Evolutionary conservation across 2,113 vertebrate genomes (phyloP).

Genomic region (Pelobates fuscus): DNA sequence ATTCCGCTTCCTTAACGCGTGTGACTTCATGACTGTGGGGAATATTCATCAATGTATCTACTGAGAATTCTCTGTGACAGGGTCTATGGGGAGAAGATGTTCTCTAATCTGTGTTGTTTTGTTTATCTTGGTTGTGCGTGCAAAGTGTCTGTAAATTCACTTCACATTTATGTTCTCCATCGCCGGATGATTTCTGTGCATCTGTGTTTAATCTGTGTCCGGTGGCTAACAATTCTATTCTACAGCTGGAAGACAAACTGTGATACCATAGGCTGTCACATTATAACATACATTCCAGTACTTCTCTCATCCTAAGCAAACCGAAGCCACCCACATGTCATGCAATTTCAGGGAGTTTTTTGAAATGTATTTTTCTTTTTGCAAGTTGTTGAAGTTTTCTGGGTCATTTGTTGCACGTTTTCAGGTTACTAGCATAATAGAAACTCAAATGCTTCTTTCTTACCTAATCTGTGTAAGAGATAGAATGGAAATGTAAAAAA

Average conservation of each 20-base stretch:
- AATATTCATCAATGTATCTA: constrained; percentile 28
- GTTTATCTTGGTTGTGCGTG: constrained; percentile 24
- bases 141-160: constrained; percentile 36
- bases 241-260: constrained; percentile 22
- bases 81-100: constrained; percentile 37
- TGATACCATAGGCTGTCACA: constrained; percentile 22
- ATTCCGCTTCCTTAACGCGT: neutral
- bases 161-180: constrained; percentile 36
- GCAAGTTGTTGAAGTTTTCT: neutral
- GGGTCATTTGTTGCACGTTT: constrained; percentile 21
- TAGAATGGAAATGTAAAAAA: no score
- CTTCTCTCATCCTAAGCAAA: no score
- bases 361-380: neutral
- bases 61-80: constrained; percentile 35
- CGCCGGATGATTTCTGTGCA: constrained; percentile 35
- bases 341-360: constrained; percentile 40
- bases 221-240: constrained; percentile 27
- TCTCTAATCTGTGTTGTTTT: constrained; percentile 30
- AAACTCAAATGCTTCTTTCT: neutral
- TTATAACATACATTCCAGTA: constrained; percentile 31
- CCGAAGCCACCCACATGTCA: neutral
- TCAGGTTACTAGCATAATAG: neutral
- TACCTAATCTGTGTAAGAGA: no score
- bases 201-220: constrained; percentile 49
- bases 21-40: constrained; percentile 29